Percentiles rank a stretch among this genome's conserved stretches.
phyloP scores from a whole-genome alignment of 2,113 vertebrate genomes.

The Lophura nycthemera region DNA sequence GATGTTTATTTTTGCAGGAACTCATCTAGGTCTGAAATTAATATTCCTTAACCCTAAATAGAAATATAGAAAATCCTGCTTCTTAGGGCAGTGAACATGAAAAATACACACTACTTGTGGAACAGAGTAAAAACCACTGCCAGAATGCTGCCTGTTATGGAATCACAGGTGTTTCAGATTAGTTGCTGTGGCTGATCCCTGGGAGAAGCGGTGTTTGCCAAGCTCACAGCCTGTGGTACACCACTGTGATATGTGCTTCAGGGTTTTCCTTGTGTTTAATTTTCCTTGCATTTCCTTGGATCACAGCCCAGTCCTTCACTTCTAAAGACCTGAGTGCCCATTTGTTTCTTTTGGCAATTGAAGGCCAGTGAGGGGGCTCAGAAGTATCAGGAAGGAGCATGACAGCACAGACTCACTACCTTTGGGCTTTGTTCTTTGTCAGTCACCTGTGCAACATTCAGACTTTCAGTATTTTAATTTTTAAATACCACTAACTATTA shows the following conservation, averaged over 20 bases:
- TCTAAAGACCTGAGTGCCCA: not conserved
- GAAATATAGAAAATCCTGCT: not conserved
- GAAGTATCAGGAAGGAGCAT: not conserved
- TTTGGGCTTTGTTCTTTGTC: not conserved
- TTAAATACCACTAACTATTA: not conserved
- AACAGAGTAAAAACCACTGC: not conserved
- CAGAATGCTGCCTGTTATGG: not conserved
- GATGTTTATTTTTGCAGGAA: not conserved
- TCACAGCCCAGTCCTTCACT: not conserved
- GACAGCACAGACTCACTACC: not conserved
- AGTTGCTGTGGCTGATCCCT: not conserved
- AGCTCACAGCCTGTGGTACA: not conserved
- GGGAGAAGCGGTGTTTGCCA: not conserved
- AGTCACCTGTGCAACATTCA: not conserved
- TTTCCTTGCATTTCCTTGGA: not conserved
- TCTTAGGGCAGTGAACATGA: not conserved
- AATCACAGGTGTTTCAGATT: not conserved
- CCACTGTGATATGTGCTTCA: not conserved
- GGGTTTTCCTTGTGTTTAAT: not conserved
- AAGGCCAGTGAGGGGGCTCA: not conserved
- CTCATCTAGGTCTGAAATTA: not conserved
- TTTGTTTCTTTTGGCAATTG: not conserved
- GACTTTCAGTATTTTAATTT: not conserved
- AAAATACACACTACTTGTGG: not conserved
- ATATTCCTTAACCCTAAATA: not conserved